Base-by-base conservation (phyloP, 2,888 invertebrate species). In the Sinelater perroti region DNA sequence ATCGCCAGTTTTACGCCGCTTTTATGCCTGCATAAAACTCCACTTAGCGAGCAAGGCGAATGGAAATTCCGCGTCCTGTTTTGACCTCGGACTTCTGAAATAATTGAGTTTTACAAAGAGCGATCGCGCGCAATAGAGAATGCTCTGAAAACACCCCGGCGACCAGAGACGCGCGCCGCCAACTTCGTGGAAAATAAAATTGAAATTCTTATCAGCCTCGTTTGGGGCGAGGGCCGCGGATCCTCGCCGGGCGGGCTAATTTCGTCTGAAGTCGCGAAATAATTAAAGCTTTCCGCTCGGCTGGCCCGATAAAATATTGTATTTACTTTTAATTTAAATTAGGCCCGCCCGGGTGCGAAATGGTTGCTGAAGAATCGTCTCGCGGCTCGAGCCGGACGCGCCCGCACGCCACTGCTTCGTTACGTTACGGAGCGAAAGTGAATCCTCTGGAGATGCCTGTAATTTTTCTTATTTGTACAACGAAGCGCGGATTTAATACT, bases 321-420 rank as follows among this genome's bases (percentile, higher is more conserved):
- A 53, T 46, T 53, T 53, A 46, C 53, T 24, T 53, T 53, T 53
- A 44, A 53, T 53, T 53, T 53, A 52, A 52, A 52, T 52, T 52
- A 33, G 42, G 38, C 18, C 24, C 40, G 38, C 20, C 44, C 17
- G 51, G 26, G 38, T 51, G 31, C 17, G 17, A 51, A 51, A 51
- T 26, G 31, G 38, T 51, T 20, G 42, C 42, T 51, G 20, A 6
- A 40, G 42, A 30, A 10, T n/a, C 2, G 18, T 18, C 18, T 16
- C 35, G 14, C n/a, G 35, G 20, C 7, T 38, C 11, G 6, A 6
- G 11, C 7, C 14, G 33, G 33, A 33, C 13, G 14, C 14, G 6
- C 7, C 16, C 33, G 33, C 13, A 17, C 36, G 36, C 36, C 36
- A 18, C 36, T 36, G 36, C 18, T 36, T 35, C 18, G 24, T 13